Evolutionary conservation across 1,140 invertebrate species (phyloP), one percentile per base, ranked within the genome.

Genomic region (Cephus cinctus): DNA sequence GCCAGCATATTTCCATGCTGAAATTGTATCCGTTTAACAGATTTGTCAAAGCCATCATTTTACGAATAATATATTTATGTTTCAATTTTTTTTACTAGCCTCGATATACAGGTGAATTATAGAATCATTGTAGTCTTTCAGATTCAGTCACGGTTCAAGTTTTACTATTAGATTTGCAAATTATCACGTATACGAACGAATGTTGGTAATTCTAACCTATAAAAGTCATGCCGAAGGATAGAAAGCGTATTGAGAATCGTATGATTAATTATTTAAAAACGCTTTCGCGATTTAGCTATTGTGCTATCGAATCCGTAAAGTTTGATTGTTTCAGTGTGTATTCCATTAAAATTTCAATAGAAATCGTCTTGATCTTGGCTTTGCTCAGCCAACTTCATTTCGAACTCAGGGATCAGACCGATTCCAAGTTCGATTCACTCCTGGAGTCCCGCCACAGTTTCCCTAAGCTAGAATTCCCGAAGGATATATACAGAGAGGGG

Each of bases 291-390:
- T 58, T 60, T 62, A 52, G 47, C 43, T 32, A 20, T 11, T 20
- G 22, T 35, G 32, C 42, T 18, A 38, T 39, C 54, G 43, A 59
- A 57, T 56, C 32, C 34, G 25, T 35, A 38, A n/a, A n/a, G 40
- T 43, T 43, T 18, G 38, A 35, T 16, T 40, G 27, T 36, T 43
- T 30, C 44, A 32, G 30, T 41, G 34, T 34, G 27, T 40, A 34
- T 51, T 56, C 58, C 59, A 65, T 66, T 61, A 66, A 66, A 63
- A 16, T 65, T 66, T 63, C 44, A 66, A 6, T 36, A 41, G 5
- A 30, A 44, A 53, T 63, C 57, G 53, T 59, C 59, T 49, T 36
- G 34, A 36, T 36, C 34, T 36, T 25, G n/a, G 39, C 18, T 52
- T 39, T 43, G 45, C 21, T 22, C 22, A 23, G 4, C 27, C 36